Base-by-base conservation (phyloP, 2,113 vertebrate genomes). In the Montifringilla adamsi region DNA sequence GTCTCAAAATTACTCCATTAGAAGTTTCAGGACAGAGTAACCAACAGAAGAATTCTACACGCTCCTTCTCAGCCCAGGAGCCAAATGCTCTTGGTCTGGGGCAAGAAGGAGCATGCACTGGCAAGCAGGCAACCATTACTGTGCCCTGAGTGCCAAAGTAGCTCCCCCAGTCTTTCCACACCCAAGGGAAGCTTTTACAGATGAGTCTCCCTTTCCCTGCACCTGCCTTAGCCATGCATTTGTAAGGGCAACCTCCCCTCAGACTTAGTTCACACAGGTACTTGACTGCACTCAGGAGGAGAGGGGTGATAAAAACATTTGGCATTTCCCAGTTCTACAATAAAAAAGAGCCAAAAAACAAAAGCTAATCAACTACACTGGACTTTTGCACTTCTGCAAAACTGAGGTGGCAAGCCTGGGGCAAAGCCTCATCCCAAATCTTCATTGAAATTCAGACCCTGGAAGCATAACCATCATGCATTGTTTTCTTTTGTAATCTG, bases 151-250 rank as follows among this genome's bases (percentile, higher is more conserved):
- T 53, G 62, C 58, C 27, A 73, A 73, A 63, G 84, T 43, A 95
- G 70, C 41, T 75, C 53, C 37, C 31, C 7, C 2, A 28, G 18
- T 27, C 43, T 82, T 87, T 75, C 89, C 73, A 72, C 56, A 49
- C n/a, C 31, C 23, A 31, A 0, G 13, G 13, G 46, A 53, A 79
- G 22, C 9, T 79, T 49, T 49, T 8, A 46, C 8, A 15, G 5
- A 14, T 10, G 21, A 37, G 33, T 26, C 39, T 72, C 20, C 49
- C 41, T 52, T 59, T 22, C 39, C 23, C 43, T n/a, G 64, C 0
- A 0, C 39, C 39, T 47, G 39, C 35, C 73, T 43, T 9, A 58
- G 75, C 35, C 4, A 0, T 24, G n/a, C 15, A 9, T 20, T 62
- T 39, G 22, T 46, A 55, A 59, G 30, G 44, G 10, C 30, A 55